phyloP scores from a whole-genome alignment of 2,888 invertebrate genomes.

The Agrypnus murinus region DNA sequence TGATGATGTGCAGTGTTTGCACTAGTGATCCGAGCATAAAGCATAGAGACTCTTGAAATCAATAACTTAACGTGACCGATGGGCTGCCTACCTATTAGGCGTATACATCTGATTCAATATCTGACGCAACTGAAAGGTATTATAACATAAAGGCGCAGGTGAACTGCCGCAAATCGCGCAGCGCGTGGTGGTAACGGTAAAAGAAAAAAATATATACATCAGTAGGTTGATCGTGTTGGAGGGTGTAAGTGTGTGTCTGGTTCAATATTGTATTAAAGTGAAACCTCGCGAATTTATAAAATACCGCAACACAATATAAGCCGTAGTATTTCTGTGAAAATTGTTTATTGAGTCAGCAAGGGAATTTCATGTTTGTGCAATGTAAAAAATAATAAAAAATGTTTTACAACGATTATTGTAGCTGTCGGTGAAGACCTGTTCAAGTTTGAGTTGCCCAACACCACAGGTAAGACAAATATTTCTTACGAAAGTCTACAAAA shows the following conservation, averaged over 20 bases:
- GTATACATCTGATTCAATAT: too few relatives aligned
- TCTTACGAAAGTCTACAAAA: slow-evolving; percentile 34
- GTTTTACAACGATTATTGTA: slow-evolving; percentile 21
- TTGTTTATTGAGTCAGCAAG: too few relatives aligned
- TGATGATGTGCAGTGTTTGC: too few relatives aligned
- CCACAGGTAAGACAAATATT: slow-evolving; percentile 33
- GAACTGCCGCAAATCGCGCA: slow-evolving; percentile 30
- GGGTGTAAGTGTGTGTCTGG: slow-evolving; percentile 1
- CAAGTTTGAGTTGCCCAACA: slow-evolving; percentile 28
- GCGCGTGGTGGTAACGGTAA: slow-evolving; percentile 38
- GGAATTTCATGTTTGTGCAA: too few relatives aligned
- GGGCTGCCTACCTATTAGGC: too few relatives aligned
- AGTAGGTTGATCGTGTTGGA: slow-evolving; percentile 16
- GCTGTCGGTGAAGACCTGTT: slow-evolving; percentile 21
- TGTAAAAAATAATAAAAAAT: neutral
- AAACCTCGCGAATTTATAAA: neutral
- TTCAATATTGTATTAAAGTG: neutral
- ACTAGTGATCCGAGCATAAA: too few relatives aligned
- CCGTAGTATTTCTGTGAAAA: too few relatives aligned
- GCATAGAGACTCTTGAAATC: too few relatives aligned
- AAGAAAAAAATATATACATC: slow-evolving; percentile 15
- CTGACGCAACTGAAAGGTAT: too few relatives aligned
- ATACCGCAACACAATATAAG: neutral
- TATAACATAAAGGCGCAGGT: slow-evolving; percentile 21
- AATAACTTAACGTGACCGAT: too few relatives aligned